These are phyloP conservation scores for Euspilapteryx auroguttella DNA, from an alignment of 2,888 invertebrate species.

Conservation along the genomic window DNA sequence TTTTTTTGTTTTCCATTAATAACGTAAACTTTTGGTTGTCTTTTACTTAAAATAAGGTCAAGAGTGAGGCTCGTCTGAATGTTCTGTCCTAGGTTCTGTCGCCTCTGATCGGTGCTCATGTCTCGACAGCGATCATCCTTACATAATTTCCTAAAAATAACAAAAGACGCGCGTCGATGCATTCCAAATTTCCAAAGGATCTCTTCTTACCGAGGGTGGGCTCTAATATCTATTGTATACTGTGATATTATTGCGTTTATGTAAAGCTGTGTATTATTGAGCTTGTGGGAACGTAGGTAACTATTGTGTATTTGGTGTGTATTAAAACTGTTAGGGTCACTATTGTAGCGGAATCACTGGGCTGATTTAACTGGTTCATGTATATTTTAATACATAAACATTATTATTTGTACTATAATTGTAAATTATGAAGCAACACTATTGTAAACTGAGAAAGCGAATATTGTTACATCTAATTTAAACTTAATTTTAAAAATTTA, in stretches of 20 bases:
- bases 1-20: slow-evolving; percentile 44
- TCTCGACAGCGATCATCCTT: background rate
- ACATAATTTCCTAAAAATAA: background rate
- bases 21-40: slow-evolving; percentile 61
- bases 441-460: no score
- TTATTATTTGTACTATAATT: slow-evolving; percentile 3
- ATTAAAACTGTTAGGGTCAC: slow-evolving; percentile 10
- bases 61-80: slow-evolving; percentile 42
- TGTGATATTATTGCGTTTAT: slow-evolving; percentile 41
- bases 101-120: slow-evolving; percentile 13
- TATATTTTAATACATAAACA: background rate
- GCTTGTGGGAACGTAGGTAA: slow-evolving; percentile 55
- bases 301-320: slow-evolving; percentile 59
- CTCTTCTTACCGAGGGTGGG: background rate
- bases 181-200: no score
- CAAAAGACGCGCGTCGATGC: background rate
- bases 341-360: slow-evolving; percentile 11
- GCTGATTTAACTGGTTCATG: slow-evolving; percentile 2
- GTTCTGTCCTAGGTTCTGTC: slow-evolving; percentile 29
- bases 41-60: slow-evolving; percentile 35
- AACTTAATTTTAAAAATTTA: slow-evolving; percentile 1
- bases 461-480: background rate
- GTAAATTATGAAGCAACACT: slow-evolving; percentile 1
- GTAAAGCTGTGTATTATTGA: slow-evolving; percentile 56
- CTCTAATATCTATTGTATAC: slow-evolving; percentile 17